Evolutionary conservation across 1,140 invertebrate genomes (phyloP).

Genomic region (Orchesella cincta): DNA sequence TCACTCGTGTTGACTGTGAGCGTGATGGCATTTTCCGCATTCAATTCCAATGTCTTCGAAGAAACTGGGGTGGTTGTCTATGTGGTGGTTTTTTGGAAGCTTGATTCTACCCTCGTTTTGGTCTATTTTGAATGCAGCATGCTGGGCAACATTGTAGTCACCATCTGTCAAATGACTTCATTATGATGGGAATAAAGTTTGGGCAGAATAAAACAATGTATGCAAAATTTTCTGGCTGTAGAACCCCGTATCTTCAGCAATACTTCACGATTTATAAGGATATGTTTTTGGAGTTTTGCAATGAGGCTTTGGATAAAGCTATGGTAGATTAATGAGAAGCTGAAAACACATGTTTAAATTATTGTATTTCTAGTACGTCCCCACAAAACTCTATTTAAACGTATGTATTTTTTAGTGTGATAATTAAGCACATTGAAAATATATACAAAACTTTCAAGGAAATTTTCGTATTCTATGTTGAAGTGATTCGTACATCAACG

Average conservation of each 20-base stretch:
- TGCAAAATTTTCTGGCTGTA: background rate
- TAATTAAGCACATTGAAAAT: too few relatives aligned
- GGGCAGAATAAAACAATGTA: background rate
- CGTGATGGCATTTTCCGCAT: background rate
- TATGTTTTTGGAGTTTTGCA: background rate
- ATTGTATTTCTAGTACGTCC: too few relatives aligned
- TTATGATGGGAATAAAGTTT: background rate
- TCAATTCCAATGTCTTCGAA: background rate
- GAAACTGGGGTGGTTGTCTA: background rate
- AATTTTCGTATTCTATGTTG: too few relatives aligned
- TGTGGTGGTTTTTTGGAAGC: background rate
- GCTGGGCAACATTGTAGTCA: background rate
- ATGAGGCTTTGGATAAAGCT: background rate
- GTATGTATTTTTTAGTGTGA: too few relatives aligned
- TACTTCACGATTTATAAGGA: slow-evolving; percentile 1
- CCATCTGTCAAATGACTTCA: background rate
- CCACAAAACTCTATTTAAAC: too few relatives aligned
- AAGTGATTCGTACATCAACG: too few relatives aligned
- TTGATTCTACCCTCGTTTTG: background rate
- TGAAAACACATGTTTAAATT: too few relatives aligned
- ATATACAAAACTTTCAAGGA: too few relatives aligned
- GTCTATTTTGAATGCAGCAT: background rate
- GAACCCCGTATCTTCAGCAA: background rate
- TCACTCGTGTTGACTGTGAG: background rate
- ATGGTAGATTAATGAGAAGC: too few relatives aligned